Conservation (phyloP, 2,113 vertebrate species). For the Psilopsiagon aurifrons region DNA sequence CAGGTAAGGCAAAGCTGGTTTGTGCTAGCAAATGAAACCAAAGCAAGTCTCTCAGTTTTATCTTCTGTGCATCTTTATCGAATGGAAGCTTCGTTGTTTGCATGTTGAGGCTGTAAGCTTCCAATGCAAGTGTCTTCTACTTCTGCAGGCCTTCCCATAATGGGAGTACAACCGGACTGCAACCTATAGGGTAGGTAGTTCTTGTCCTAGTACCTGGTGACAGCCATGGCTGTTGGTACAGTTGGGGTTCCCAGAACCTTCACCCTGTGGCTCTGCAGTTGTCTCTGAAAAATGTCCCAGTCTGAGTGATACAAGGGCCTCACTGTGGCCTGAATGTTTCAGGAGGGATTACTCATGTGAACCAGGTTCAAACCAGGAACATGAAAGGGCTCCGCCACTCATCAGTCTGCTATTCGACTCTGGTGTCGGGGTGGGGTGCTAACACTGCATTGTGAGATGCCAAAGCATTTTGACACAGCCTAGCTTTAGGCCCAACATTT, state of each 20-base stretch:
- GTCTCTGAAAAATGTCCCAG: not conserved
- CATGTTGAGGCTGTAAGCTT: not conserved
- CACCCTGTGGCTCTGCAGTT: not conserved
- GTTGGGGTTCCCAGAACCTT: not conserved
- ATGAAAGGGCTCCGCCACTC: constrained; percentile 15
- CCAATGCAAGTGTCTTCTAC: not conserved
- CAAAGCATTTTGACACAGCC: not conserved
- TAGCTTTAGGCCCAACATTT: not conserved
- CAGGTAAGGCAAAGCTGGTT: not conserved
- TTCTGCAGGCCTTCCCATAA: not conserved
- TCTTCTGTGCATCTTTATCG: not conserved
- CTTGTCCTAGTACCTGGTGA: not conserved
- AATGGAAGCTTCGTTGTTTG: not conserved
- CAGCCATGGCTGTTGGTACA: not conserved
- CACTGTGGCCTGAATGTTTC: not conserved
- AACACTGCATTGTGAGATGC: not conserved
- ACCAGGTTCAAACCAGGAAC: not conserved
- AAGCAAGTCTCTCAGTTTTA: not conserved
- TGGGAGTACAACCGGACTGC: not conserved
- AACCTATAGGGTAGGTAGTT: not conserved
- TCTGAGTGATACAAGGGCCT: not conserved
- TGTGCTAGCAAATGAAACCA: not conserved
- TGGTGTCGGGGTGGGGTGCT: not conserved
- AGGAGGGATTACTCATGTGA: not conserved
- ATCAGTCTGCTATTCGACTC: not conserved